Evolutionary conservation across 30 jellyfish, hydroid and myxozoan species (phyloP), one percentile per base, ranked within the genome.

Genomic region (Hydractinia echinata): DNA sequence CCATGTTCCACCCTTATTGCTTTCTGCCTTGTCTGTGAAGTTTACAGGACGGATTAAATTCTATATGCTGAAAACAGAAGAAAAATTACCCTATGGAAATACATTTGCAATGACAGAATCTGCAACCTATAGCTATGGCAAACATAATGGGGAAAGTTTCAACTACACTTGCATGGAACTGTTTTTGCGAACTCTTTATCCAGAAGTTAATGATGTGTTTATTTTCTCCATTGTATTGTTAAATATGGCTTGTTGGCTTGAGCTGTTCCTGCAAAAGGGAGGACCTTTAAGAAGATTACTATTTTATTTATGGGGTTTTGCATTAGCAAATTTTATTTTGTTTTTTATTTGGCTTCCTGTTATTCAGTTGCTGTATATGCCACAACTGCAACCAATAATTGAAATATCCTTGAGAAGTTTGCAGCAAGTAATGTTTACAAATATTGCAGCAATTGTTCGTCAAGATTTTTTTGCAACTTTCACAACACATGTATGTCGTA

Each of bases 181-280:
- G 73, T 93, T 93, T 76, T 73, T 93, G 53, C 79, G 94, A 55
- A 87, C 99, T 15, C 70, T 93, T 76, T 84, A 93, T 68, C 99
- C 99, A 16, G 99, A 93, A 69, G 86, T 84, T 6, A 93, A 93
- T 84, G 99, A 93, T 64, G 81, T 93, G 53, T 93, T 93, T 62
- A 82, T 87, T 14, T 56, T 87, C 50, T 62, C 95, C 7, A 55
- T 88, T 66, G 51, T 88, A 18, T 21, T 93, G 15, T 48, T 93
- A 53, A 93, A 93, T 64, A 81, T 93, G 96, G 83, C 92, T 4
- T 83, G 96, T 69, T 87, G 84, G 83, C 86, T 93, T 61, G 99
- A 93, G 62, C 73, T 93, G 18, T 86, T 87, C 71, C 83, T 87
- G 18, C 99, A 84, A 53, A 86, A 87, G 73, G 99, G 99, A 21